Percentiles rank a stretch among this genome's conserved stretches.
Evolutionary conservation across 2,797 vertebrate species (phyloP).

Genomic region (Lithobates sylvaticus): DNA sequence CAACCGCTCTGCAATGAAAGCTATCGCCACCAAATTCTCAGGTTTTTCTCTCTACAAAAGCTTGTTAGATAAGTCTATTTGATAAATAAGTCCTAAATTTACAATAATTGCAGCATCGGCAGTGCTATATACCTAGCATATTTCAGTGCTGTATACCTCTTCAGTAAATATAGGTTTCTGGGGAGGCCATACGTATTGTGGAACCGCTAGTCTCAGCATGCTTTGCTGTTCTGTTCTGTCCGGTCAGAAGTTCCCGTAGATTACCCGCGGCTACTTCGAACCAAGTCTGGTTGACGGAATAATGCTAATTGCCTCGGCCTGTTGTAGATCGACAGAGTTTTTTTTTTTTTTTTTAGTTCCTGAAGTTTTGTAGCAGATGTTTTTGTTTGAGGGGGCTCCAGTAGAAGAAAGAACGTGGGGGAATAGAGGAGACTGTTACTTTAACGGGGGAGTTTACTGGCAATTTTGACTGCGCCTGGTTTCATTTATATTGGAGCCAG

Average conservation of each 20-base stretch:
- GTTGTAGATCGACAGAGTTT: neutral
- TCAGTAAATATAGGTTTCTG: neutral
- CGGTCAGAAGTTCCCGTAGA: neutral
- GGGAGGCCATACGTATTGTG: neutral
- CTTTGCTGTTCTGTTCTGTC: too few species aligned
- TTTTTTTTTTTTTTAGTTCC: neutral
- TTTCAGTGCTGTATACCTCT: too few species aligned
- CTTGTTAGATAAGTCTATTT: too few species aligned
- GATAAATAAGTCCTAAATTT: too few species aligned
- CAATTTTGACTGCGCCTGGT: conserved; percentile 89
- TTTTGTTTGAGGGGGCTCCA: conserved; percentile 30
- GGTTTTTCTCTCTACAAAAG: too few species aligned
- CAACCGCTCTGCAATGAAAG: too few species aligned
- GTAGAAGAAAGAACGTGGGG: conserved; percentile 55
- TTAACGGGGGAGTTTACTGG: conserved; percentile 79
- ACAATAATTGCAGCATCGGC: too few species aligned
- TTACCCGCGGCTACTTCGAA: neutral
- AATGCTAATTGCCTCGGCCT: conserved; percentile 1
- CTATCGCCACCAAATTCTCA: too few species aligned
- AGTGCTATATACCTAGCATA: too few species aligned
- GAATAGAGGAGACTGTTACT: conserved; percentile 73
- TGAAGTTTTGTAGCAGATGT: conserved; percentile 38
- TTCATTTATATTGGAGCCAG: conserved; percentile 94
- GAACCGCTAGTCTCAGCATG: neutral
- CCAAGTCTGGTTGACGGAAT: neutral